Base-by-base conservation (phyloP, 2,888 invertebrate species). In the Cataglyphis altisquamis region DNA sequence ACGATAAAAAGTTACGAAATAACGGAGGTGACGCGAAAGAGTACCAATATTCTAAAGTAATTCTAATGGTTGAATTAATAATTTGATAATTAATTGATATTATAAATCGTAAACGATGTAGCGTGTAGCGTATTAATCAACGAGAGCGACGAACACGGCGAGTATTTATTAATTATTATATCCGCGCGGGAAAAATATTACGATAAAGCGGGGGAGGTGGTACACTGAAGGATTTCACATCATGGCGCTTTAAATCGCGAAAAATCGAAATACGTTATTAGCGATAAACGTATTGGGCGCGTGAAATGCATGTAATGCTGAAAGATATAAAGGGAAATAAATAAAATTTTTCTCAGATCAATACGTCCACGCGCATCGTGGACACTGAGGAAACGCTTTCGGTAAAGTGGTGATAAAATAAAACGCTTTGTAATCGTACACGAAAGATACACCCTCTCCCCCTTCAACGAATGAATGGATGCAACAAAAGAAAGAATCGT, bases 21-120 rank as follows among this genome's bases (percentile, higher is more conserved):
- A 85, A 91, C 85, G 89, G 88, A 90, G 91, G 89, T 91, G 92
- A 93, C 92, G 91, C 93, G 88, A 92, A 92, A 93, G 94, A 94
- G 94, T 94, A 94, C 94, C 94, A 94, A 94, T 94, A 94, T 94
- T 94, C 94, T 94, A 94, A 94, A 94, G 92, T 94, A 94, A 94
- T 94, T 94, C 94, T 94, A 94, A 94, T 93, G 92, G 93, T 94
- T 94, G 91, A 94, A 94, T 94, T 94, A 93, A 94, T 93, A 93
- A 94, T 94, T 94, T 94, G 94, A 94, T 94, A 94, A 94, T 94
- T 94, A 92, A 94, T 94, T 93, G 94, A 94, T 94, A 94, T 94
- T 94, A 94, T 94, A 94, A 93, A 94, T 94, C 93, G 91, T 94
- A 94, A 94, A 89, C 90, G 91, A 94, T 91, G 92, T 94, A 94